These are phyloP conservation scores for Platycnemis pennipes DNA, from an alignment of 2,888 invertebrate species.

Conservation along the genomic window DNA sequence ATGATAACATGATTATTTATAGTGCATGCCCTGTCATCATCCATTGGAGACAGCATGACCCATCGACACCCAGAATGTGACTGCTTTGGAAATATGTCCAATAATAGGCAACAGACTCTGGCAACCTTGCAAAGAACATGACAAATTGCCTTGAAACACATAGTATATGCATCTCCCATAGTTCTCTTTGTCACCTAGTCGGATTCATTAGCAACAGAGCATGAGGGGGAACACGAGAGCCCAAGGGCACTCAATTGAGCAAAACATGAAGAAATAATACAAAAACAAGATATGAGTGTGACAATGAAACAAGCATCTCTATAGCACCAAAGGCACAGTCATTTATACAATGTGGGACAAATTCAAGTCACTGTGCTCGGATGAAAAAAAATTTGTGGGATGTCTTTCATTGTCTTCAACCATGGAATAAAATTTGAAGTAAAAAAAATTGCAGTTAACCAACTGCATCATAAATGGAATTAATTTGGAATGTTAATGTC, in stretches of 20 bases:
- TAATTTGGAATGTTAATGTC: slow-evolving; percentile 69
- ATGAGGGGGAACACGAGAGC: slow-evolving; percentile 43
- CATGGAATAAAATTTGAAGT: slow-evolving; percentile 6
- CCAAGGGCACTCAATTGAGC: slow-evolving; percentile 64
- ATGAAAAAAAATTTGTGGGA: slow-evolving; percentile 61
- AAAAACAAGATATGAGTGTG: slow-evolving; percentile 35
- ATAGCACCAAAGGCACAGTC: slow-evolving; percentile 68
- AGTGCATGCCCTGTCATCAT: slow-evolving; percentile 46
- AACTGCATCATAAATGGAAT: slow-evolving; percentile 67
- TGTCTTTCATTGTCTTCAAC: slow-evolving; percentile 61
- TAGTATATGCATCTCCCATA: background rate
- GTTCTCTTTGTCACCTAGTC: slow-evolving; percentile 31
- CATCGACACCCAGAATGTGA: slow-evolving; percentile 56
- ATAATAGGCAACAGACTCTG: background rate
- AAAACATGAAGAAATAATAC: slow-evolving; percentile 66
- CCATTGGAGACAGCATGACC: slow-evolving; percentile 50
- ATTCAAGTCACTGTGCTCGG: slow-evolving; percentile 50
- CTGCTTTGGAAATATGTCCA: slow-evolving; percentile 45
- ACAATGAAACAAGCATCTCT: slow-evolving; percentile 65
- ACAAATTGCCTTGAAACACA: slow-evolving; percentile 21
- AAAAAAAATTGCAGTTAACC: slow-evolving; percentile 50
- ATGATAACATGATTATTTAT: slow-evolving; percentile 53
- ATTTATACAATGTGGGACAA: slow-evolving; percentile 26
- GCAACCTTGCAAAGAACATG: background rate
- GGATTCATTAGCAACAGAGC: slow-evolving; percentile 46